Conservation (phyloP, 2,797 vertebrate genomes). For the Rallus crepitans region DNA sequence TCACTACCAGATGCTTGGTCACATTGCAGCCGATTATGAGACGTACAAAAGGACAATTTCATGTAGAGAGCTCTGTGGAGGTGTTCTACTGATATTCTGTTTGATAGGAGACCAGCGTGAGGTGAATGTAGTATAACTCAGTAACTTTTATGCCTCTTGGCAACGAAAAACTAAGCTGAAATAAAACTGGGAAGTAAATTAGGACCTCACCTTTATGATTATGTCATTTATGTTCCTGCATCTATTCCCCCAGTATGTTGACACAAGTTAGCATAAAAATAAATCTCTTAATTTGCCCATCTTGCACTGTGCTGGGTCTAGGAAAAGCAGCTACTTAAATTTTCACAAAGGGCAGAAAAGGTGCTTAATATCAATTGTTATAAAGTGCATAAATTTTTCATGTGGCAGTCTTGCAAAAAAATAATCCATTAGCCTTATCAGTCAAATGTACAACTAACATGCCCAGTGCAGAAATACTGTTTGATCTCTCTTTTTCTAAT, state of each 20-base stretch:
- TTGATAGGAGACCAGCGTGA: constrained; percentile 84
- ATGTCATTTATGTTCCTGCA: constrained; percentile 37
- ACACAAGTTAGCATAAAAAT: constrained; percentile 36
- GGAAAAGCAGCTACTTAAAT: constrained; percentile 20
- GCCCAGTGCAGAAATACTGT: constrained; percentile 21
- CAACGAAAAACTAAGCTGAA: constrained; percentile 70
- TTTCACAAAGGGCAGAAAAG: constrained; percentile 36
- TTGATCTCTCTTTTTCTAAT: constrained; percentile 5
- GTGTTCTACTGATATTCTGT: constrained; percentile 81
- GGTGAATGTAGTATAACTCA: constrained; percentile 74
- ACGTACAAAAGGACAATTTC: constrained; percentile 83
- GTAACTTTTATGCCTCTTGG: constrained; percentile 73
- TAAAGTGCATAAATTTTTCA: constrained; percentile 31
- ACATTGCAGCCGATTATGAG: constrained; percentile 89
- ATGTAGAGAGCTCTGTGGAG: constrained; percentile 82
- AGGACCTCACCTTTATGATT: constrained; percentile 60
- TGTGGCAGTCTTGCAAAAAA: constrained; percentile 18
- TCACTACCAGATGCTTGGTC: constrained; percentile 89
- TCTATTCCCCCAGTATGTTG: constrained; percentile 15
- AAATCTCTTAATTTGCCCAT: constrained; percentile 30
- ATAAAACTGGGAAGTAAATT: constrained; percentile 75
- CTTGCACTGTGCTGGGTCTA: constrained; percentile 7
- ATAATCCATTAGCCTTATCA: constrained; percentile 55
- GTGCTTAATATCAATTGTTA: constrained; percentile 34
- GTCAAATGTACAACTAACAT: constrained; percentile 31